A percentile compares a stretch with the other conserved stretches of the same genome.
Evolutionary conservation across 2,113 vertebrate species (phyloP).

Genomic region (Hypanus sabinus): DNA sequence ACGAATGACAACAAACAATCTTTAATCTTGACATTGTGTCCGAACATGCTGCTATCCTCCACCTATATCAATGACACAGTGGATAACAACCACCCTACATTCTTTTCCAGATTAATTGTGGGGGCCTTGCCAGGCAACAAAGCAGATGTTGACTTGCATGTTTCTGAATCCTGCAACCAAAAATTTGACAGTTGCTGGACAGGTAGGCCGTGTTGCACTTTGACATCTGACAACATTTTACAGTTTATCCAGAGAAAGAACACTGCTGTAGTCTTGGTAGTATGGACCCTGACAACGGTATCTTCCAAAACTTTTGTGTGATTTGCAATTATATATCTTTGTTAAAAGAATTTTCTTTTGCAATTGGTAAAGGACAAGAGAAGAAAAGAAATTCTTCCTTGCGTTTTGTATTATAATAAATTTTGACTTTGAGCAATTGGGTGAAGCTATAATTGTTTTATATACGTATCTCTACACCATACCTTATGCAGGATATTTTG

Average conservation of each 20-base stretch:
- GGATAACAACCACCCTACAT: background rate
- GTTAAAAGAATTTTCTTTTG: background rate
- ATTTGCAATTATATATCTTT: background rate
- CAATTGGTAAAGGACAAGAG: background rate
- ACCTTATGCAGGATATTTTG: background rate
- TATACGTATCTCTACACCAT: background rate
- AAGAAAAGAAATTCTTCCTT: background rate
- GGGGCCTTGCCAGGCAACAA: background rate
- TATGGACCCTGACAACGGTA: background rate
- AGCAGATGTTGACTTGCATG: constrained; percentile 8
- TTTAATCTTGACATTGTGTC: background rate
- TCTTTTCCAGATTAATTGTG: background rate
- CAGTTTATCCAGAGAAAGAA: background rate
- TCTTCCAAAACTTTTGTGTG: background rate
- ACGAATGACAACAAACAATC: too few species aligned
- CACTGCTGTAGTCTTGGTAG: background rate
- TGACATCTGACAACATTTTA: background rate
- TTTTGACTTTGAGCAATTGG: background rate
- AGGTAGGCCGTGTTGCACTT: background rate
- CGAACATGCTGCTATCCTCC: background rate
- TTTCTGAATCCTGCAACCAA: background rate
- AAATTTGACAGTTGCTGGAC: background rate
- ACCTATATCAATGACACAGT: background rate
- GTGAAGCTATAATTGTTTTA: background rate
- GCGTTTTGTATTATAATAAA: background rate